Percentiles rank a stretch among this genome's conserved stretches.
These are phyloP conservation scores for Oenanthe oenanthe DNA, from an alignment of 2,113 vertebrate genomes.

Conservation along the genomic window DNA sequence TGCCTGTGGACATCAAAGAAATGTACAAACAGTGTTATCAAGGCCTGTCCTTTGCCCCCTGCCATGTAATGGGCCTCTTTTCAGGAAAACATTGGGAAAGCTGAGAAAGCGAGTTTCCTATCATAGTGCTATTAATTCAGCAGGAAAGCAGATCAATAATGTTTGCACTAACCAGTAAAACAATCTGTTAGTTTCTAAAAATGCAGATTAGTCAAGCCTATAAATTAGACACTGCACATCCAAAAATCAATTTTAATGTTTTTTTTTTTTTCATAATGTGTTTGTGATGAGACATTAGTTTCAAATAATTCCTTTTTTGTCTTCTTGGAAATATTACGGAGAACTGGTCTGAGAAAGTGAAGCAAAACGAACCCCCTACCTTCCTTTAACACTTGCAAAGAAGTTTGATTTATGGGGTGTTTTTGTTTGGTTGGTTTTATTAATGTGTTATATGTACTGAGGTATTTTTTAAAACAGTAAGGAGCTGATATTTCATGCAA, in stretches of 20 bases:
- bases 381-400: background rate
- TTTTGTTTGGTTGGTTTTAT: background rate
- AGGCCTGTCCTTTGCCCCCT: slow-evolving; percentile 77
- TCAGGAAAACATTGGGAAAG: slow-evolving; percentile 57
- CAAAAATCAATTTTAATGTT: background rate
- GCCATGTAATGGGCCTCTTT: slow-evolving; percentile 68
- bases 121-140: slow-evolving; percentile 40
- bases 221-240: background rate
- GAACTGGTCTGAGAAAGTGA: background rate
- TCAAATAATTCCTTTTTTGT: background rate
- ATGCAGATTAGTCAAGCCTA: background rate
- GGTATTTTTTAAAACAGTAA: background rate
- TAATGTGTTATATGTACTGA: background rate
- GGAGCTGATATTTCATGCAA: background rate
- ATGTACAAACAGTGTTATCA: slow-evolving; percentile 81
- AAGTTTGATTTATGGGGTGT: background rate
- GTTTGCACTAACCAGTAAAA: slow-evolving; percentile 1
- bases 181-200: slow-evolving; percentile 28
- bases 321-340: background rate
- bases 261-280: background rate
- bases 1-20: slow-evolving; percentile 85
- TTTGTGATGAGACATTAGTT: background rate
- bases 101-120: slow-evolving; percentile 29
- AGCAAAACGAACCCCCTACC: background rate
- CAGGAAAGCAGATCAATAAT: slow-evolving; percentile 25